Conservation (phyloP, 2,888 invertebrate genomes). For the Rhorus exstirpatorius region DNA sequence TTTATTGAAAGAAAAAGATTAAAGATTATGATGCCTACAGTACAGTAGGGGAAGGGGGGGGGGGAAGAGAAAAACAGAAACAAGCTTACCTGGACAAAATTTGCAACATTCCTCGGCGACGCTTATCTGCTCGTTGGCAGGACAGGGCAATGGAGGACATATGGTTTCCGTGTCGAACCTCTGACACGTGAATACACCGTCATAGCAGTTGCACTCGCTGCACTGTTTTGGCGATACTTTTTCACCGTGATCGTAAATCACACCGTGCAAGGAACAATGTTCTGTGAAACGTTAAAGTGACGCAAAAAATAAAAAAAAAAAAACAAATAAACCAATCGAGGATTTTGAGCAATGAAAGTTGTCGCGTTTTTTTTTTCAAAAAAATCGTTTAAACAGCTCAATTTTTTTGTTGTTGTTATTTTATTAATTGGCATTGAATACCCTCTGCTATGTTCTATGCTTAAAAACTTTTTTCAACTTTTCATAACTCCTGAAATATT, state of each 20-base stretch:
- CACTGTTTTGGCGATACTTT: slow-evolving; percentile 91
- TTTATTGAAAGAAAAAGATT: no score
- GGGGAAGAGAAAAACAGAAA: slow-evolving; percentile 1
- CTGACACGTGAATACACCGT: slow-evolving; percentile 93
- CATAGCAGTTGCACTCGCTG: slow-evolving; percentile 93
- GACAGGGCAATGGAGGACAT: slow-evolving; percentile 93
- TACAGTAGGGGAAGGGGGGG: no score
- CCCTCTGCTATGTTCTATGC: no score
- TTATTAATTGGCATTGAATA: no score
- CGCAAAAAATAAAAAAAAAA: background rate
- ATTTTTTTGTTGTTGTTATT: no score
- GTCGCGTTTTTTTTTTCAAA: no score
- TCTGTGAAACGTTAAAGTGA: slow-evolving; percentile 86
- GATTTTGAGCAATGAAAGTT: slow-evolving; percentile 85
- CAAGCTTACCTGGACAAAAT: slow-evolving; percentile 92
- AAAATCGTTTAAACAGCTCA: no score
- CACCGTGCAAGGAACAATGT: slow-evolving; percentile 90
- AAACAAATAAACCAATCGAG: background rate
- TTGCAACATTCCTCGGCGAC: slow-evolving; percentile 96
- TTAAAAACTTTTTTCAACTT: no score
- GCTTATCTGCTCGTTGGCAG: slow-evolving; percentile 91
- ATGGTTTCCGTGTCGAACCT: slow-evolving; percentile 91
- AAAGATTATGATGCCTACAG: no score
- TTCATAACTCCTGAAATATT: no score
- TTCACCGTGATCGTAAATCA: slow-evolving; percentile 94